phyloP scores from a whole-genome alignment of 35 echinoderm and acorn worm species.

The Stichopus chloronotus region DNA sequence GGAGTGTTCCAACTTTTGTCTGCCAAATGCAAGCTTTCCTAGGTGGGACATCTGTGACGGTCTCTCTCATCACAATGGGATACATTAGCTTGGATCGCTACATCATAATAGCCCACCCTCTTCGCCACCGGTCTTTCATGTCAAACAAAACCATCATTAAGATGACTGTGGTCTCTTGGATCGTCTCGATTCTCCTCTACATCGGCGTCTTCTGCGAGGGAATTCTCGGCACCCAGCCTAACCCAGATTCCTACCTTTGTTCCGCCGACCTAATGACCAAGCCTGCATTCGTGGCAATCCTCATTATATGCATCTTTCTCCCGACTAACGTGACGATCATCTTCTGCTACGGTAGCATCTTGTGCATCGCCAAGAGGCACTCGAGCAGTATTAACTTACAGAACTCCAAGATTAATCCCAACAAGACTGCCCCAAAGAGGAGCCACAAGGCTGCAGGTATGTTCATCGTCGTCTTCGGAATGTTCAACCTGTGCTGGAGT shows the following conservation, averaged over 20 bases:
- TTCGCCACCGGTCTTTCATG: slow-evolving; percentile 40
- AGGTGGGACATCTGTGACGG: background rate
- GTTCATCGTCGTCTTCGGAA: slow-evolving; percentile 13
- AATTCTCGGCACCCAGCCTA: slow-evolving; percentile 31
- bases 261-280: background rate
- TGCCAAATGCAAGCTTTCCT: slow-evolving; percentile 46
- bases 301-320: background rate
- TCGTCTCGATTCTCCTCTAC: background rate
- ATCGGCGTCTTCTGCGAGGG: slow-evolving; percentile 20
- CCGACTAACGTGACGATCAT: slow-evolving; percentile 46
- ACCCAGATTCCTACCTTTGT: slow-evolving; percentile 42
- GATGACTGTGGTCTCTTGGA: slow-evolving; percentile 16
- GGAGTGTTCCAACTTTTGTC: background rate
- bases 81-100: slow-evolving; percentile 57
- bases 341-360: slow-evolving; percentile 22
- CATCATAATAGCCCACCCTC: slow-evolving; percentile 45
- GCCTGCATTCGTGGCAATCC: background rate
- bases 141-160: background rate
- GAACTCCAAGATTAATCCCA: background rate
- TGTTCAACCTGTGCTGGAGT: slow-evolving; percentile 54
- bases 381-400: slow-evolving; percentile 4
- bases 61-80: slow-evolving; percentile 27
- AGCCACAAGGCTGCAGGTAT: slow-evolving; percentile 20
- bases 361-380: slow-evolving; percentile 30
- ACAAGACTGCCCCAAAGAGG: background rate